Evolutionary conservation across 2,888 invertebrate species (phyloP).

Genomic region (Poecilobothrus nobilitatus): DNA sequence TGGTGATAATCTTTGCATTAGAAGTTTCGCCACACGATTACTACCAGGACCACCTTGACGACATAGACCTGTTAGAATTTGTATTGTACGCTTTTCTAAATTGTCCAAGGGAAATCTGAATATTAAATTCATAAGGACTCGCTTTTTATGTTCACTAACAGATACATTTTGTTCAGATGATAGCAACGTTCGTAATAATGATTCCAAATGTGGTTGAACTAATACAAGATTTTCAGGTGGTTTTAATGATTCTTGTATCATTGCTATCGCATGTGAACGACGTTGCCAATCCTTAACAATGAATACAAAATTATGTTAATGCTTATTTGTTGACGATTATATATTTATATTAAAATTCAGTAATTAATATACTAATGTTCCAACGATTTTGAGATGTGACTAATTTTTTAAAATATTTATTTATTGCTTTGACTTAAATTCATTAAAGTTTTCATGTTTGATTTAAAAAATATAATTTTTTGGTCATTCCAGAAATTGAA

Average conservation of each 20-base stretch:
- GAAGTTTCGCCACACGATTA: conserved; percentile 42
- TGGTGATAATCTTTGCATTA: conserved; percentile 45
- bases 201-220: conserved; percentile 54
- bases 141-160: conserved; percentile 40
- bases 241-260: conserved; percentile 44
- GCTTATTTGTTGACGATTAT: too few relatives aligned
- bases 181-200: conserved; percentile 55
- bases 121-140: conserved; percentile 40
- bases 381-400: too few relatives aligned
- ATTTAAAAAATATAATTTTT: too few relatives aligned
- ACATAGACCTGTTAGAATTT: conserved; percentile 42
- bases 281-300: conserved; percentile 39
- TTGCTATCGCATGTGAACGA: conserved; percentile 36
- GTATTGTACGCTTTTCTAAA: conserved; percentile 39
- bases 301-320: neutral
- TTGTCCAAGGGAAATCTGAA: conserved; percentile 42
- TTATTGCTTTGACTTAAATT: too few relatives aligned
- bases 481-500: too few relatives aligned
- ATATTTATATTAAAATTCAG: too few relatives aligned
- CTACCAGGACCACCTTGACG: conserved; percentile 42
- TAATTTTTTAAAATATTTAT: too few relatives aligned
- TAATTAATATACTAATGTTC: too few relatives aligned
- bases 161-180: conserved; percentile 52
- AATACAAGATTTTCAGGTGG: conserved; percentile 46
- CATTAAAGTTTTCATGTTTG: too few relatives aligned